Percentiles rank a stretch among this genome's conserved stretches.
Conservation (phyloP, 2,113 vertebrate genomes). For the Platysteira castanea region DNA sequence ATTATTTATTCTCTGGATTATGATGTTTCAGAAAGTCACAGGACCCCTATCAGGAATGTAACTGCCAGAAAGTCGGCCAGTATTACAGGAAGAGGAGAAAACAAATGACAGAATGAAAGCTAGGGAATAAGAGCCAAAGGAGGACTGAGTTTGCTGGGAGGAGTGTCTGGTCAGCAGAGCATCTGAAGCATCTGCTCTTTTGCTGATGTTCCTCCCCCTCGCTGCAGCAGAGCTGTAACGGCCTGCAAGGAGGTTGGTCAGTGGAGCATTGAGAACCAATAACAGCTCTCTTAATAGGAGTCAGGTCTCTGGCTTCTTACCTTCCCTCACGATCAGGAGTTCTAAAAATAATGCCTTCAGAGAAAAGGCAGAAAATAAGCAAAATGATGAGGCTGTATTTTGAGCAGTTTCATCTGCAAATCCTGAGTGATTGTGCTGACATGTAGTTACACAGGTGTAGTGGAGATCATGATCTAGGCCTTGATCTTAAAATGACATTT, state of each 20-base stretch:
- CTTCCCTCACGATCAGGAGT: not conserved
- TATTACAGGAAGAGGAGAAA: not conserved
- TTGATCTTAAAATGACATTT: slow-evolving; percentile 43
- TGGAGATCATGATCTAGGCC: not conserved
- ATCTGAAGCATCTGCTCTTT: not conserved
- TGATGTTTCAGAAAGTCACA: not conserved
- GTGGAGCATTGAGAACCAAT: not conserved
- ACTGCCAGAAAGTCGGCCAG: not conserved
- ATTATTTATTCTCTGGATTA: not conserved
- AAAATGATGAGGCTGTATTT: not conserved
- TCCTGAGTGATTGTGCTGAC: not conserved
- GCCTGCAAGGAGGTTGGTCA: not conserved
- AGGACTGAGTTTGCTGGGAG: not conserved
- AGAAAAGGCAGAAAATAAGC: not conserved
- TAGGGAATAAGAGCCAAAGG: not conserved
- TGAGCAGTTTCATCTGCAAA: not conserved
- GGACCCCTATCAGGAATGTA: not conserved
- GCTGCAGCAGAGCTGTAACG: not conserved
- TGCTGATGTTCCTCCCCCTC: not conserved
- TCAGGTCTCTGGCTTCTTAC: not conserved
- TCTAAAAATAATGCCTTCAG: not conserved
- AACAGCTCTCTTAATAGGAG: not conserved
- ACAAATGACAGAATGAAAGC: not conserved
- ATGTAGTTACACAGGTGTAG: not conserved
- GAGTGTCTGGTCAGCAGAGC: not conserved